Base-by-base conservation (phyloP, 2,113 vertebrate genomes). In the Amia ocellicauda region DNA sequence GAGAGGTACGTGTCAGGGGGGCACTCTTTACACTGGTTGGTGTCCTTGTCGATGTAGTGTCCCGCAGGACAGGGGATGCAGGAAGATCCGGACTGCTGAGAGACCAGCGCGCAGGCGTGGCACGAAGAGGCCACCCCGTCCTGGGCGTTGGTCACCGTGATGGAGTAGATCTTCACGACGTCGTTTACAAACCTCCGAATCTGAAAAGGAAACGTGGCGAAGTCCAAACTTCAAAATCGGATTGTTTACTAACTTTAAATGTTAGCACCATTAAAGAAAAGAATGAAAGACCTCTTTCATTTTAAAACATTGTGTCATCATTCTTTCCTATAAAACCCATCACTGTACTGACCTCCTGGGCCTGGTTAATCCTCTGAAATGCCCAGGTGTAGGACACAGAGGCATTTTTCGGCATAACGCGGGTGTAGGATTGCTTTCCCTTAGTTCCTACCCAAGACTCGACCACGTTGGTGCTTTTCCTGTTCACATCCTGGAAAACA, bases 311-410 rank as follows among this genome's bases (percentile, higher is more conserved):
- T 1, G 11, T 36, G 11, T 5, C 5, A 36, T 36, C 11, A 36
- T 5, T 7, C 31, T 36, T 1, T 36, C 31, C 31, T 36, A 2
- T 36, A 36, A 7, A n/a, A n/a, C n/a, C n/a, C 11, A 36, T 5
- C 31, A 36, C 62, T 29, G 2, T 69, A 89, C 93, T 93, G 85
- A 98, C 97, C 68, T 93, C 93, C 70, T 91, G 91, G 9, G 92
- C 91, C 40, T 91, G 91, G 1, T 91, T 98, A 27, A 93, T 94
- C 75, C 93, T 93, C 83, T 99, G 96, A 75, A 99, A 99, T 31
- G 96, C 96, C 97, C 96, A 99, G 0, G 96, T 99, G 81, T 94
- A 99, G 0, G 91, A 94, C 51, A 95, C 92, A 0, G 96, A 92
- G 65, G 93, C 91, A 1, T 99, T 99, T 83, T 94, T 93, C 49